Base-by-base conservation (phyloP, 92 coral and sea anemone genomes). In the Epizoanthus illoricatus region DNA sequence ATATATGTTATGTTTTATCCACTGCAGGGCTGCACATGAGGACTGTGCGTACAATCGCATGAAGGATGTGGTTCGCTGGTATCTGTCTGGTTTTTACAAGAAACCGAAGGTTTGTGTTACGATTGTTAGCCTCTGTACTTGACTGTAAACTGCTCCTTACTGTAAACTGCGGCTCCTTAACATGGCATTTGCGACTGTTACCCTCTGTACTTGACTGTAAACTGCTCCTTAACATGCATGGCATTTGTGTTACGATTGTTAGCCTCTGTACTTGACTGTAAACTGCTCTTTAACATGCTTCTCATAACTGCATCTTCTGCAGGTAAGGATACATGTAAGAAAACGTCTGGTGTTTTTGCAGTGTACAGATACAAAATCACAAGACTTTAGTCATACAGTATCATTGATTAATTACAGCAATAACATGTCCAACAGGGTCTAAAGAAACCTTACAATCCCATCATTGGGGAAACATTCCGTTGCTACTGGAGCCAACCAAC, bases 381-480 rank as follows among this genome's bases (percentile, higher is more conserved):
- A 28, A 28, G 15, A 52, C 56, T 52, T 52, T 52, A 52, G 15
- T 9, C 12, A 2, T 52, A 11, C 56, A 52, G 56, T 52, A 9
- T 9, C 15, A 9, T 52, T 52, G 10, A 52, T 9, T 52, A 52
- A 45, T 45, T 45, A 45, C 6, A 5, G 9, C 9, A 45, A 45
- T 7, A 5, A 45, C 9, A 45, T 45, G 8, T 49, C 65, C 43
- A 15, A 7, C 84, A 96, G 99, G 99, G 99, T 55, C 86, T 96
- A 20, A 96, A 96, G 89, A 96, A 96, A 85, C 99, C 99, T 0
- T 96, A 96, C 92, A 96, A 96, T 76, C 99, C 99, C 33, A 93
- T 96, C 73, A 92, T 96, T 65, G 99, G 99, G 33, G 99, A 96
- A 90, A 88, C 83, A 12, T 96, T 96, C 62, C 97, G 99, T 56